A percentile compares a stretch with the other conserved stretches of the same genome.
phyloP scores from a whole-genome alignment of 2,113 vertebrate species.

The Zonotrichia leucophrys region DNA sequence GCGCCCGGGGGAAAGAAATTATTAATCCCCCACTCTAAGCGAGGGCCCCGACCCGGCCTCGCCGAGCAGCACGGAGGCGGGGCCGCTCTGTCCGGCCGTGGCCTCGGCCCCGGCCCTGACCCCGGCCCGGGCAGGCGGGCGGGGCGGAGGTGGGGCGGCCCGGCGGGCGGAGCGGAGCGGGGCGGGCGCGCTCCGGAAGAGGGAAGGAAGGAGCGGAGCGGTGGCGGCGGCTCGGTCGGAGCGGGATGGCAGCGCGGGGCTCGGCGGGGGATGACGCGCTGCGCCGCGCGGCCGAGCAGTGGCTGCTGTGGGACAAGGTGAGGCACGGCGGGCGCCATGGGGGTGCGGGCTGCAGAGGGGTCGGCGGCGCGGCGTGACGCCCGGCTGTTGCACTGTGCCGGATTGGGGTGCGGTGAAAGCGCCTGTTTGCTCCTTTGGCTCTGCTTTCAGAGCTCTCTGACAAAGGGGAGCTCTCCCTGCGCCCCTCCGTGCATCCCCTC shows the following conservation, averaged over 20 bases:
- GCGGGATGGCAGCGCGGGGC: not conserved
- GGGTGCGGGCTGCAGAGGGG: too few species aligned
- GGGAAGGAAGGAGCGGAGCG: not conserved
- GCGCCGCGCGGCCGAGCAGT: constrained; percentile 74
- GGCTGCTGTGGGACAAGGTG: constrained; percentile 88
- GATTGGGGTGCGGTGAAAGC: not conserved
- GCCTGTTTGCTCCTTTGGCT: not conserved
- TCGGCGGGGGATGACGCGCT: not conserved
- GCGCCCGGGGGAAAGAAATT: accelerated
- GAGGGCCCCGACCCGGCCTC: not conserved
- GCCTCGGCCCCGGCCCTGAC: not conserved
- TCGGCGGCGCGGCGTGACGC: not conserved
- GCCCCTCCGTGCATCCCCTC: too few species aligned
- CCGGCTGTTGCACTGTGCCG: accelerated
- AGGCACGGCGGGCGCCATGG: not conserved
- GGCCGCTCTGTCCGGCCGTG: not conserved
- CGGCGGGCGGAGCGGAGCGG: not conserved
- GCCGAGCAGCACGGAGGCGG: not conserved
- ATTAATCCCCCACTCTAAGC: accelerated
- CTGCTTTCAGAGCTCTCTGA: not conserved
- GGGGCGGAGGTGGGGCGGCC: not conserved
- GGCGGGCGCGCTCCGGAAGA: not conserved
- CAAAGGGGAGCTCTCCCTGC: too few species aligned
- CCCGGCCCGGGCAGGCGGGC: not conserved
- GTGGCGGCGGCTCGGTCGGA: not conserved